phyloP scores from a whole-genome alignment of 2,888 invertebrate species.

The Calliscelio sp. region DNA sequence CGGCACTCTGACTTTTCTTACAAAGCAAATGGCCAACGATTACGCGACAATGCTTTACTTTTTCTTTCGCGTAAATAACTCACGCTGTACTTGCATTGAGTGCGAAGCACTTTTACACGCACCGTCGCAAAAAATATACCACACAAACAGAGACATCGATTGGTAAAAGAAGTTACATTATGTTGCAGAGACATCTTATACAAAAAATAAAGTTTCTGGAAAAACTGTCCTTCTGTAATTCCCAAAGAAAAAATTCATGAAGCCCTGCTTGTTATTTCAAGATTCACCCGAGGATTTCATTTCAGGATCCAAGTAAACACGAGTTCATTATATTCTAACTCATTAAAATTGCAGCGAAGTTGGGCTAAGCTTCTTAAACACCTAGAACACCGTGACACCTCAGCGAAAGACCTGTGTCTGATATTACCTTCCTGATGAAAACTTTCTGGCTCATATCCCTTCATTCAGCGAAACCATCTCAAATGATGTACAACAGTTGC shows the following conservation, averaged over 20 bases:
- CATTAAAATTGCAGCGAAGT: slow-evolving; percentile 38
- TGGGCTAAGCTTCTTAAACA: slow-evolving; percentile 33
- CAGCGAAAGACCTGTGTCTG: neutral
- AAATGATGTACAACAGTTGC: too few relatives aligned
- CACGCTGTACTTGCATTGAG: slow-evolving; percentile 51
- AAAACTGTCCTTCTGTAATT: too few relatives aligned
- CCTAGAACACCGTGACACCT: neutral
- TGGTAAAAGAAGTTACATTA: too few relatives aligned
- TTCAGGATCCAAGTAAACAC: too few relatives aligned
- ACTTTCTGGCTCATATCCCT: too few relatives aligned
- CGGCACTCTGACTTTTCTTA: slow-evolving; percentile 53
- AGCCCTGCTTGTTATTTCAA: too few relatives aligned
- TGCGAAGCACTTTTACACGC: slow-evolving; percentile 31
- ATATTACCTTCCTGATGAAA: slow-evolving; percentile 7
- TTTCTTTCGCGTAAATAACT: slow-evolving; percentile 63
- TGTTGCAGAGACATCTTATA: too few relatives aligned
- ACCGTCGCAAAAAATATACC: neutral
- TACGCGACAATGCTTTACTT: slow-evolving; percentile 60
- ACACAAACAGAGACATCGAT: too few relatives aligned
- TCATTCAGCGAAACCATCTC: too few relatives aligned
- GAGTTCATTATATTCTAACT: slow-evolving; percentile 30
- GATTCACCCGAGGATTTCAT: slow-evolving; percentile 38
- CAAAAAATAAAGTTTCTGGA: too few relatives aligned
- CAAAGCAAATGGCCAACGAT: slow-evolving; percentile 67
- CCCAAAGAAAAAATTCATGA: too few relatives aligned